phyloP scores from a whole-genome alignment of 2,113 vertebrate genomes.

The Gopherus evgoodei region DNA sequence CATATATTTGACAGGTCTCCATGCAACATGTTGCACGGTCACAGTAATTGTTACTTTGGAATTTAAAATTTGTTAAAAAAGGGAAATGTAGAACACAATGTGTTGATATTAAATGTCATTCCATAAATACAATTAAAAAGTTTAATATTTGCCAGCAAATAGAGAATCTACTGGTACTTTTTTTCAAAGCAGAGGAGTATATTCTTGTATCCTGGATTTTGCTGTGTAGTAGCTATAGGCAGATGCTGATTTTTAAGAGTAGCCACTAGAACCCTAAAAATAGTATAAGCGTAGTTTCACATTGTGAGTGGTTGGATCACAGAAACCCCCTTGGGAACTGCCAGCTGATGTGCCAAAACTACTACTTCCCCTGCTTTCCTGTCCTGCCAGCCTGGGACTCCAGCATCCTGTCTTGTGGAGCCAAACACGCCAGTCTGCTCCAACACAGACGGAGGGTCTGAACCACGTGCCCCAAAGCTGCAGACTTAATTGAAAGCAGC shows the following conservation, averaged over 20 bases:
- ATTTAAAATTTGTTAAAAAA: not conserved
- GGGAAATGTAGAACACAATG: not conserved
- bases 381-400: no score
- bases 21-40: not conserved
- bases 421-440: no score
- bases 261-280: not conserved
- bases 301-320: no score
- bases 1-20: not conserved
- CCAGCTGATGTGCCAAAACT: no score
- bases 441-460: no score
- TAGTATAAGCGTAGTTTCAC: not conserved
- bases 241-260: not conserved
- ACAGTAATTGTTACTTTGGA: not conserved
- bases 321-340: no score
- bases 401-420: no score
- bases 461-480: no score
- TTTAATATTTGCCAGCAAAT: not conserved
- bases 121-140: not conserved
- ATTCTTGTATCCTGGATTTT: not conserved
- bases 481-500: no score
- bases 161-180: not conserved
- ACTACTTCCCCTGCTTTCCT: no score
- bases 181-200: not conserved
- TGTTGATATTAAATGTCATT: not conserved
- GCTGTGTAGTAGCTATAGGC: not conserved